A percentile compares a stretch with the other conserved stretches of the same genome.
Conservation (phyloP, 1,140 invertebrate genomes). For the Pogonus chalceus region DNA sequence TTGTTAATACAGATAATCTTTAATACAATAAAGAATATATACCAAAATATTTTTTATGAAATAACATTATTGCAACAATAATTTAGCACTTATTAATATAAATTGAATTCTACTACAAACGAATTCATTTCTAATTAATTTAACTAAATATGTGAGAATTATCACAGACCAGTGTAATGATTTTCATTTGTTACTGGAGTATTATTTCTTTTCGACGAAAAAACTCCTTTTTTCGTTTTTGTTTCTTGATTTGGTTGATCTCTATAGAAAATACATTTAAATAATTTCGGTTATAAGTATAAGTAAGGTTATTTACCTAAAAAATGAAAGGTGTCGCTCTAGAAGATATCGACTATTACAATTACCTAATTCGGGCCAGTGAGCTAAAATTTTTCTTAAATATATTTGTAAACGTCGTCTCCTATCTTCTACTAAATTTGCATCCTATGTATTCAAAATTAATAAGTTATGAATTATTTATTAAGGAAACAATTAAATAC, state of each 20-base stretch:
- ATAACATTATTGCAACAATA: too few relatives aligned
- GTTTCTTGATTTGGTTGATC: conserved; percentile 17
- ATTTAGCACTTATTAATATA: too few relatives aligned
- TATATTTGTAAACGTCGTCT: conserved; percentile 66
- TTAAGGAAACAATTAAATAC: conserved; percentile 36
- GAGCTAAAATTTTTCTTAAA: conserved; percentile 63
- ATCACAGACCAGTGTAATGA: conserved; percentile 30
- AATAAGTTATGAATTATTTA: conserved; percentile 12
- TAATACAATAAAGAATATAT: too few relatives aligned
- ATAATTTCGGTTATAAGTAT: conserved; percentile 6
- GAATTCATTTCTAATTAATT: too few relatives aligned
- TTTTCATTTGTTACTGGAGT: conserved; percentile 19
- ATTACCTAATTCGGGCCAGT: conserved; percentile 56
- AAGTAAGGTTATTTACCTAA: conserved; percentile 49
- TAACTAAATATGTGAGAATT: conserved; percentile 7
- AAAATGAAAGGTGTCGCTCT: conserved; percentile 65
- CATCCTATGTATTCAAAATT: conserved; percentile 47
- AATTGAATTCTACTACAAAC: too few relatives aligned
- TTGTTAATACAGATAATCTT: too few relatives aligned
- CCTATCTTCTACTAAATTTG: conserved; percentile 68
- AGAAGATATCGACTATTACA: conserved; percentile 60
- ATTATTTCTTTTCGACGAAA: conserved; percentile 22
- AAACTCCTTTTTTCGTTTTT: conserved; percentile 18
- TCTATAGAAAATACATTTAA: conserved; percentile 16
- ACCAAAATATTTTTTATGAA: too few relatives aligned